phyloP scores from a whole-genome alignment of 2,113 vertebrate genomes.

The Myanophis thanlyinensis region DNA sequence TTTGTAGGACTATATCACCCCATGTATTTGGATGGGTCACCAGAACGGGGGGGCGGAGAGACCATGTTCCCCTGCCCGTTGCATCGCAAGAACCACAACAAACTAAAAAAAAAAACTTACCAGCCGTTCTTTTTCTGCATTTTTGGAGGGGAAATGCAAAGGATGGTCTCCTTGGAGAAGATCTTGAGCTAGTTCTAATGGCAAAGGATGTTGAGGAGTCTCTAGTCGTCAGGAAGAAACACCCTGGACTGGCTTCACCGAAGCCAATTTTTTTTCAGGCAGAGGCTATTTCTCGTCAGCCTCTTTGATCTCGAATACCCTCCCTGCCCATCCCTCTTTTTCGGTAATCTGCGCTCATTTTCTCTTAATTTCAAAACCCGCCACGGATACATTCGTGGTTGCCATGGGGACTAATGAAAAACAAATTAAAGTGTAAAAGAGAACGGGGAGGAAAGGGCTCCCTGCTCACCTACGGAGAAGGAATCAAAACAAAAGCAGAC shows the following conservation, averaged over 20 bases:
- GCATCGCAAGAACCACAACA: background rate
- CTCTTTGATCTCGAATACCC: constrained; percentile 29
- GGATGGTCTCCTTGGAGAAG: background rate
- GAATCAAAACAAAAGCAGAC: background rate
- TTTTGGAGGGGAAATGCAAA: background rate
- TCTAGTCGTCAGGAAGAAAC: background rate
- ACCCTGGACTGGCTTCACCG: constrained; percentile 19
- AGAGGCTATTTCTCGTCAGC: constrained; percentile 4
- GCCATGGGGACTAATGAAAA: constrained; percentile 75
- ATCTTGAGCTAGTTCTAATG: background rate
- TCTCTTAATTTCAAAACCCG: constrained; percentile 53
- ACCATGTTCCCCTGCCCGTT: background rate
- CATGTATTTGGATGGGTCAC: background rate
- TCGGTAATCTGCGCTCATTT: constrained; percentile 16
- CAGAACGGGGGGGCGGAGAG: background rate
- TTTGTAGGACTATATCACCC: background rate
- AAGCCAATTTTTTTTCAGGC: background rate
- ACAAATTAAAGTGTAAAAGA: constrained; percentile 40
- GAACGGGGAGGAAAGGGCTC: background rate
- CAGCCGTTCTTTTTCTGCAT: background rate
- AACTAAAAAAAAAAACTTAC: background rate
- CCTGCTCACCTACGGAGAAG: constrained; percentile 40
- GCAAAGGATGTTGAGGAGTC: background rate
- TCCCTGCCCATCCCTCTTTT: constrained; percentile 7
- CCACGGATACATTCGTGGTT: constrained; percentile 65